Base-by-base conservation (phyloP, 2,797 vertebrate genomes). In the Sphaeramia orbicularis region DNA sequence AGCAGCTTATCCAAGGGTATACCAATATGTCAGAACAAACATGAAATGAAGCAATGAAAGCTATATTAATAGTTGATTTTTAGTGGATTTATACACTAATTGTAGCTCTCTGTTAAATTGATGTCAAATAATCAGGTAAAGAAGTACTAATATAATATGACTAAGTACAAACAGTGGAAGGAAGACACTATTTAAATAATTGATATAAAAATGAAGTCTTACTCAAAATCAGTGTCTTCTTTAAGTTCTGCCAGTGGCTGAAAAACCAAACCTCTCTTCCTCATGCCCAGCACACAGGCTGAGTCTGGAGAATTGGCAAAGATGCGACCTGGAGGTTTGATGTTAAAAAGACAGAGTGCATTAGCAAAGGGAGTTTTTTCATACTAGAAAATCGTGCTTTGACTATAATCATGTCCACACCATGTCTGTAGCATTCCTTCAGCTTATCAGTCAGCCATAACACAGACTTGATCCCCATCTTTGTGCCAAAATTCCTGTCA, bases 401-500 rank as follows among this genome's bases (percentile, higher is more conserved):
- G n/a, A 24, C 21, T 24, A 24, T 24, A 4, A 24, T 24, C 16
- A 24, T 24, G 21, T 24, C 21, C 21, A 9, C 91, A 99, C 97
- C 97, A 0, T 98, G 96, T 66, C 96, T 94, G 64, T 96, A 95
- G 74, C 95, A 97, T 10, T 97, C 94, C 87, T 96, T 98, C 70
- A 99, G 92, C 82, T 98, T 98, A 13, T 95, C 95, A 0, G 94
- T 95, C 80, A 99, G 92, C 97, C 97, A 99, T 41, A 95, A 87
- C 82, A 99, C 94, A 3, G 96, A 92, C 80, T 99, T 99, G 44
- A 96, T 94, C 0, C 97, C 97, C 96, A 99, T 97, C 87, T 99
- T 99, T 37, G 97, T 98, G 69, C 95, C 96, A 40, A 99, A 99
- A 83, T 97, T 99, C 74, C 97, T 95, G 89, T 99, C 97, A 1